phyloP scores from a whole-genome alignment of 2,113 vertebrate genomes.

The Aldabrachelys gigantea region DNA sequence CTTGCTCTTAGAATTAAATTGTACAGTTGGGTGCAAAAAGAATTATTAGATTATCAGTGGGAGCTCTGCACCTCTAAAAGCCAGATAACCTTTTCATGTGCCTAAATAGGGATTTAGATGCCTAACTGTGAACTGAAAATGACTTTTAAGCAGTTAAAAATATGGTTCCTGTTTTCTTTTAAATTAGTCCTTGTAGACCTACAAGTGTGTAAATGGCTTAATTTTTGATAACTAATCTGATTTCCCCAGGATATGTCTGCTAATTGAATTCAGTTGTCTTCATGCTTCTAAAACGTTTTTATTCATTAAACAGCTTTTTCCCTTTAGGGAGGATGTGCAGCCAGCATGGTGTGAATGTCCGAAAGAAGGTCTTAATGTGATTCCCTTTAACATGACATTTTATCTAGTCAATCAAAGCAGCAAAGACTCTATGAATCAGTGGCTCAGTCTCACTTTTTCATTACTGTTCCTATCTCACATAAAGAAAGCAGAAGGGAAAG shows the following conservation, averaged over 20 bases:
- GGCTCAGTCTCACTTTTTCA: not conserved
- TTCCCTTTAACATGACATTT: not conserved
- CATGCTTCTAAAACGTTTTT: not conserved
- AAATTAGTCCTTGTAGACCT: not conserved
- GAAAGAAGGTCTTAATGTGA: not conserved
- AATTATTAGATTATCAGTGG: not conserved
- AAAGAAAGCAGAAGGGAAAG: not conserved
- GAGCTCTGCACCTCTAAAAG: not conserved
- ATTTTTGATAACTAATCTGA: not conserved
- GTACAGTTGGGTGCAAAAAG: not conserved
- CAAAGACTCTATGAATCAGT: not conserved
- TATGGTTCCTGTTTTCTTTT: not conserved
- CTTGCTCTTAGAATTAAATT: not conserved
- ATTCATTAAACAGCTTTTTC: rapidly evolving
- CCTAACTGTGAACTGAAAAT: not conserved
- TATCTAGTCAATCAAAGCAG: not conserved
- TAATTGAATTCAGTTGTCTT: not conserved
- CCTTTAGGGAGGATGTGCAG: not conserved
- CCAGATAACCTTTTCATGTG: not conserved
- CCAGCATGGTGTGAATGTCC: not conserved
- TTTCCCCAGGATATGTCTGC: not conserved
- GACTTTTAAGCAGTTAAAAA: not conserved
- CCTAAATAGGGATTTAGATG: not conserved
- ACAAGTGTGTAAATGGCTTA: not conserved
- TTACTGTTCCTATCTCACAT: not conserved